Base-by-base conservation (phyloP, 1,140 invertebrate genomes). In the Drosophila bocqueti region DNA sequence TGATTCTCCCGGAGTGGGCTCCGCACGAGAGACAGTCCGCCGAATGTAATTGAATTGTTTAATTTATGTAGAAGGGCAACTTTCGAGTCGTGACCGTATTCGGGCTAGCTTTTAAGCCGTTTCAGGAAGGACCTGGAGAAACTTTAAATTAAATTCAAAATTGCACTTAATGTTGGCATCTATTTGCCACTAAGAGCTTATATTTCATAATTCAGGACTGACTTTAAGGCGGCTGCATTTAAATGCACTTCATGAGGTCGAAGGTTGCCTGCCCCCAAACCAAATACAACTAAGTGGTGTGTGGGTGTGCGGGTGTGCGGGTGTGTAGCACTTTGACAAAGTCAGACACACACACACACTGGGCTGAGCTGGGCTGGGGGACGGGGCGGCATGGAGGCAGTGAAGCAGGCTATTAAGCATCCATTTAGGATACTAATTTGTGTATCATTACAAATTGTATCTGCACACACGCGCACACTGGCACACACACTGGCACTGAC, bases 371-470 rank as follows among this genome's bases (percentile, higher is more conserved):
- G 62, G 24, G 29, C 21, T 2, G 8, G 26, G 18, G 43, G 42
- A 3, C 5, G 64, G 42, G 34, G 18, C 3, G 34, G 15, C 21
- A 57, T 24, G 36, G 15, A 40, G 52, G 66, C 65, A 16, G 65
- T 73, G 66, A 59, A 71, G 54, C 69, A 84, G 85, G 90, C 84
- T 86, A 91, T 91, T 91, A 91, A 91, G 80, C 85, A 89, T 92
- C 90, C 91, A 92, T 92, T 87, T 83, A 92, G 86, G 77, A 92
- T 90, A 91, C 81, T 92, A 92, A 92, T 92, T 92, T 92, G 91
- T 92, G 85, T 92, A 92, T 92, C 83, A 90, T 92, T 84, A 91
- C 83, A 90, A 92, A 84, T 92, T 92, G 82, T 89, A 86, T 83
- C 79, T 76, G 66, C 68, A 76, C 83, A 79, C 67, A 64, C 63